These are phyloP conservation scores for Tympanoctomys barrerae DNA, from an alignment of 2,797 vertebrate genomes.

Conservation along the genomic window DNA sequence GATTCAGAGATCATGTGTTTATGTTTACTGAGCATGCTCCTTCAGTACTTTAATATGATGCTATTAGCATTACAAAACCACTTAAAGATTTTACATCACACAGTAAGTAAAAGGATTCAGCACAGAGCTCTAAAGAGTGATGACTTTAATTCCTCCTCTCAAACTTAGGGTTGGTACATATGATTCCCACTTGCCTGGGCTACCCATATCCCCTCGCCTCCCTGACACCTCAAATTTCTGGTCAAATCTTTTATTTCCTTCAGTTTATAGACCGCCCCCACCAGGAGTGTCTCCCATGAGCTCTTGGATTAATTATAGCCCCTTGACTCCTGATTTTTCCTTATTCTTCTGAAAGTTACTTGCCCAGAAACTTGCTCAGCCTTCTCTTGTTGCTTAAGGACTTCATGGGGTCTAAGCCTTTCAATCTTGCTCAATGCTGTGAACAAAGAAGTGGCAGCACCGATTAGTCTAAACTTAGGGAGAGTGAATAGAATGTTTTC, in stretches of 20 bases:
- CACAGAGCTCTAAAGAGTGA: constrained; percentile 35
- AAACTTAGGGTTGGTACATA: not conserved
- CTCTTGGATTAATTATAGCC: not conserved
- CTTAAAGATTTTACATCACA: not conserved
- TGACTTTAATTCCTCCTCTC: not conserved
- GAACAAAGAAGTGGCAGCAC: not conserved
- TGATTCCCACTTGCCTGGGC: not conserved
- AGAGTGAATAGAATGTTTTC: not conserved
- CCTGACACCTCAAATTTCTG: not conserved
- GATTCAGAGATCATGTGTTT: constrained; percentile 30
- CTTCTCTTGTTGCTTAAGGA: not conserved
- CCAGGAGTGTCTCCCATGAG: not conserved
- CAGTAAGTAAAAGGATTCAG: not conserved
- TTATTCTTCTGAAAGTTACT: not conserved
- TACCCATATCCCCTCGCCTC: not conserved
- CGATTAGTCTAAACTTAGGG: not conserved
- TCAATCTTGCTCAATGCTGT: not conserved
- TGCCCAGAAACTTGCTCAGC: not conserved
- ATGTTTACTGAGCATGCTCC: not conserved
- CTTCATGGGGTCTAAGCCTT: not conserved
- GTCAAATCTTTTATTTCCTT: constrained; percentile 45
- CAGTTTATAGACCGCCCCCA: not conserved
- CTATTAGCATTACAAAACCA: constrained; percentile 5
- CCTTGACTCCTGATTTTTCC: not conserved
- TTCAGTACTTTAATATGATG: not conserved